phyloP scores from a whole-genome alignment of 2,113 vertebrate genomes.

The Amblyopsis rosae region DNA sequence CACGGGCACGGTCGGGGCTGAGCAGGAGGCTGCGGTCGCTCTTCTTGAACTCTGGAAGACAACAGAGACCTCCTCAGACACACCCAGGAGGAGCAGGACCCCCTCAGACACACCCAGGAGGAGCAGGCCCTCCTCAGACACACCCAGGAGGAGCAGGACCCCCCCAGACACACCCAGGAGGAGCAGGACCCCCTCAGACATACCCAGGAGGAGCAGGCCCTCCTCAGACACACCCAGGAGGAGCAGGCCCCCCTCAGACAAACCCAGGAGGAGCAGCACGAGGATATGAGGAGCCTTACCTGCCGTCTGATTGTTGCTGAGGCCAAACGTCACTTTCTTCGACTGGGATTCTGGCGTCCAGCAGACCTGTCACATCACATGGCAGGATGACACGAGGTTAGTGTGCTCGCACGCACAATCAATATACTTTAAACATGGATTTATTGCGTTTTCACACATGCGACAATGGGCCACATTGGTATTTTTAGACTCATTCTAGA shows the following conservation, averaged over 20 bases:
- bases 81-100: not conserved
- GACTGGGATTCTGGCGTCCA: slow-evolving; percentile 44
- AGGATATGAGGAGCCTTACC: slow-evolving; percentile 32
- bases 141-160: no score
- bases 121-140: no score
- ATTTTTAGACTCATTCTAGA: no score
- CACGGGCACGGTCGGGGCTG: slow-evolving; percentile 86
- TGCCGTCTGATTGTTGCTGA: slow-evolving; percentile 64
- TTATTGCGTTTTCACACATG: no score
- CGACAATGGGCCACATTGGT: no score
- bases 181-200: no score
- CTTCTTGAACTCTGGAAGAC: slow-evolving; percentile 87
- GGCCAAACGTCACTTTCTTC: slow-evolving; percentile 73
- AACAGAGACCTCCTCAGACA: not conserved
- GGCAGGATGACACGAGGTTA: not conserved
- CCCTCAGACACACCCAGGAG: not conserved
- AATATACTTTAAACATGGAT: no score
- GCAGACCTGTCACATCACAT: slow-evolving; percentile 40
- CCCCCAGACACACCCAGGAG: no score
- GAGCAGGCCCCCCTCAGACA: not conserved
- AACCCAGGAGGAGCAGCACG: not conserved
- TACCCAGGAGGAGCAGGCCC: no score
- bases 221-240: no score
- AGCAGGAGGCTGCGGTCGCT: slow-evolving; percentile 88
- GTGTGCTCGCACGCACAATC: no score